A percentile compares a stretch with the other conserved stretches of the same genome.
Conservation (phyloP, 2,888 invertebrate genomes). For the Caenorhabditis japonica region DNA sequence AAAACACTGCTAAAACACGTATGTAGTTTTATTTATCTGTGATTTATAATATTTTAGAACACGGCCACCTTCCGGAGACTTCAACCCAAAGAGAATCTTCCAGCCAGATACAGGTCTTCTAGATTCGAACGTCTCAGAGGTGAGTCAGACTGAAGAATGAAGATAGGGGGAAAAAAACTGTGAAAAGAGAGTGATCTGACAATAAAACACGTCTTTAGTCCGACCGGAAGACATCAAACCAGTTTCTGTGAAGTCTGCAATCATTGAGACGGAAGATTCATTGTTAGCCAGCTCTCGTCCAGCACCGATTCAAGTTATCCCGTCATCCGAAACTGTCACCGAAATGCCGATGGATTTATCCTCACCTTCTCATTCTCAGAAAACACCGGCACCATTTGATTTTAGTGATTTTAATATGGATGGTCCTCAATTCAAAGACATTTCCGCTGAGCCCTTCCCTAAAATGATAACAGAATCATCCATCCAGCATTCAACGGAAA, state of each 20-base stretch:
- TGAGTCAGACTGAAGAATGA: constrained; percentile 2
- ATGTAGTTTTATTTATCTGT: neutral
- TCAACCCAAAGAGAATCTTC: constrained; percentile 16
- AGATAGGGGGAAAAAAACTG: no score
- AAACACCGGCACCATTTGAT: constrained; percentile 6
- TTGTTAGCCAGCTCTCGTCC: constrained; percentile 3
- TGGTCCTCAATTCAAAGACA: neutral
- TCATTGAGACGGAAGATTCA: constrained; percentile 17
- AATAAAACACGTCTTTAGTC: constrained; percentile 6
- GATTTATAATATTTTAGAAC: constrained; percentile 28
- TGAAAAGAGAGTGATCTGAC: no score
- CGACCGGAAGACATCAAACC: constrained; percentile 22
- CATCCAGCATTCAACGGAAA: neutral
- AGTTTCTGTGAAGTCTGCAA: constrained; percentile 28
- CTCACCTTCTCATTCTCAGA: constrained; percentile 4
- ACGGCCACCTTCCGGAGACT: constrained; percentile 31
- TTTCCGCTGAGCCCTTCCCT: neutral
- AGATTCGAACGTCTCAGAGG: constrained; percentile 51
- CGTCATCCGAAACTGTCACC: constrained; percentile 31
- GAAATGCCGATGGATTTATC: constrained; percentile 23
- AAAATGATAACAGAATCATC: neutral
- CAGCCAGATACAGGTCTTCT: constrained; percentile 27
- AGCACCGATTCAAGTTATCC: constrained; percentile 23
- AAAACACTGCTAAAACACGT: constrained; percentile 1
- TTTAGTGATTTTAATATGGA: neutral